A percentile compares a stretch with the other conserved stretches of the same genome.
Conservation (phyloP, 2,113 vertebrate genomes). For the Dasyprocta punctata region DNA sequence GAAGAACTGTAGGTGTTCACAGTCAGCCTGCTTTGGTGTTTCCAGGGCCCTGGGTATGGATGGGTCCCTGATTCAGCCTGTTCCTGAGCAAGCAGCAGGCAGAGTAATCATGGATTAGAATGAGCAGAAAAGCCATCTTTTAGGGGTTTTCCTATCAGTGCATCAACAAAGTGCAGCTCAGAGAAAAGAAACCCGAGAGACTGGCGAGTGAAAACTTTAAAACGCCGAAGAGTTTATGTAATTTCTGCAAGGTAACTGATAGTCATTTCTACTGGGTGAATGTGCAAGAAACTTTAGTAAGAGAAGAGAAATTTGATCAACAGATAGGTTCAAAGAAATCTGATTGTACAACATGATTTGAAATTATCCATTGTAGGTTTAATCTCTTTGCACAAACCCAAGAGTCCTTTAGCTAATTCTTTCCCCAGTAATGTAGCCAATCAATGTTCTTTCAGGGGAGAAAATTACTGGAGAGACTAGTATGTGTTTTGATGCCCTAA, state of each 20-base stretch:
- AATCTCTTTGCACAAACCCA: slow-evolving; percentile 71
- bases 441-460: slow-evolving; percentile 79
- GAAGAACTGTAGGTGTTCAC: neutral
- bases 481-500: slow-evolving; percentile 82
- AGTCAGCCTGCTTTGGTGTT: neutral
- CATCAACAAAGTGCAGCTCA: neutral
- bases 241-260: slow-evolving; percentile 16
- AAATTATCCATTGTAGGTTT: slow-evolving; percentile 76
- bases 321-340: slow-evolving; percentile 71
- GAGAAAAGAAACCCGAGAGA: neutral
- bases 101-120: neutral
- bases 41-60: neutral
- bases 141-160: neutral
- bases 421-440: slow-evolving; percentile 76
- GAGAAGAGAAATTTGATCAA: slow-evolving; percentile 52
- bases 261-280: slow-evolving; percentile 31
- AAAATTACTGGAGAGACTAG: slow-evolving; percentile 80
- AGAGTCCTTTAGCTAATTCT: slow-evolving; percentile 79
- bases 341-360: slow-evolving; percentile 68
- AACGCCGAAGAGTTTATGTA: neutral
- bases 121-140: neutral
- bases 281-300: slow-evolving; percentile 52
- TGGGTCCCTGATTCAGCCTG: neutral
- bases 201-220: neutral
- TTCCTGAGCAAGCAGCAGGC: neutral